A percentile compares a stretch with the other conserved stretches of the same genome.
These are phyloP conservation scores for Escarpia spicata DNA, from an alignment of 2,888 invertebrate genomes.

Conservation along the genomic window DNA sequence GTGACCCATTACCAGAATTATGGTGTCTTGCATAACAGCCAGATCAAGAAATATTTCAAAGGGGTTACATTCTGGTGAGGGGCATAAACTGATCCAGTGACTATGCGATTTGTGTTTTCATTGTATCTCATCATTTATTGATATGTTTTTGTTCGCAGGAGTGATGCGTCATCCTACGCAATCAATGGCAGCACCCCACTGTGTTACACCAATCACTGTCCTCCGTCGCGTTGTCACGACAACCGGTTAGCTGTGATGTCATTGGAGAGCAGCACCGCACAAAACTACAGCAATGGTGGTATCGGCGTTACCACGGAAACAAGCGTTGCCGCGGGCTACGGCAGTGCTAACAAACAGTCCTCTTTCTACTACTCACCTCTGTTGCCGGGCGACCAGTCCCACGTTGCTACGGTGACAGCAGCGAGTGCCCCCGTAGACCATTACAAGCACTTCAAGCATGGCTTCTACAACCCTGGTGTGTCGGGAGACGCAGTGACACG, in stretches of 20 bases:
- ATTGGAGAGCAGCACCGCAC: conserved; percentile 8
- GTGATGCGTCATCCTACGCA: neutral
- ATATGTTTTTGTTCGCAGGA: neutral
- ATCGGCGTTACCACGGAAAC: neutral
- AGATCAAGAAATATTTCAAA: too few species aligned
- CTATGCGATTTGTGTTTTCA: neutral
- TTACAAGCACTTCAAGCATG: neutral
- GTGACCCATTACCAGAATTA: too few species aligned
- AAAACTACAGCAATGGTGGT: conserved; percentile 16
- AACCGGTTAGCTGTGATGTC: conserved; percentile 12
- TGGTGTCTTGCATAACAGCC: too few species aligned
- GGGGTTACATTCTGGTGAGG: too few species aligned
- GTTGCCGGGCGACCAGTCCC: conserved; percentile 2
- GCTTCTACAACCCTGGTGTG: neutral
- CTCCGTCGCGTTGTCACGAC: neutral
- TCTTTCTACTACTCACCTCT: neutral
- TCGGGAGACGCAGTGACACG: neutral
- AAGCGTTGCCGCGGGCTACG: neutral
- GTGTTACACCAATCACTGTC: neutral
- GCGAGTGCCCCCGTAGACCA: neutral
- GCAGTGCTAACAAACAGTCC: neutral
- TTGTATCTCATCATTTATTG: neutral
- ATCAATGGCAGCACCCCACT: neutral
- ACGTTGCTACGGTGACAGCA: neutral
- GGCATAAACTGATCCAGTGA: too few species aligned